phyloP scores from a whole-genome alignment of 2,113 vertebrate genomes.

The Rhizomys pruinosus region DNA sequence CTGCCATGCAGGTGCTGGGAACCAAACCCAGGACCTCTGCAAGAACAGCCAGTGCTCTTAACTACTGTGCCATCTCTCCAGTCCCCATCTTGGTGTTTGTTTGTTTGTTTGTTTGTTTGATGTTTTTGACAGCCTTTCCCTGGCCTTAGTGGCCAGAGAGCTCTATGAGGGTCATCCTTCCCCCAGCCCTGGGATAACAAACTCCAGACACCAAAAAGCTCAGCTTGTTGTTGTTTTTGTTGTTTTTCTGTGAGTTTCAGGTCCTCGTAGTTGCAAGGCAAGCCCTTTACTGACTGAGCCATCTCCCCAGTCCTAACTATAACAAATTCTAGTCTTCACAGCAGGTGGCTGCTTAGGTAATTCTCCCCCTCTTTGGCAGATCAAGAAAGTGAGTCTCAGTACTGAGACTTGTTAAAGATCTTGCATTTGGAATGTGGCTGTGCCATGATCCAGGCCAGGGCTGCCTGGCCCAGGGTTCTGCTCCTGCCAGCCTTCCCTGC shows the following conservation, averaged over 20 bases:
- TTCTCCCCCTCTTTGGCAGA: neutral
- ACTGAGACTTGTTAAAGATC: neutral
- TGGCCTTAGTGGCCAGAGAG: neutral
- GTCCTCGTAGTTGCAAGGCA: neutral
- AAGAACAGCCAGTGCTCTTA: too few species aligned
- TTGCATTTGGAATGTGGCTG: neutral
- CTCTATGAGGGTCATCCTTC: neutral
- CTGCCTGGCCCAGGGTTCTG: neutral
- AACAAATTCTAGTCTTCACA: neutral
- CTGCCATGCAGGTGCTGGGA: too few species aligned
- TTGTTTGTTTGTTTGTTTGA: too few species aligned
- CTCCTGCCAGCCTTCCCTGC: neutral
- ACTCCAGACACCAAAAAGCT: neutral
- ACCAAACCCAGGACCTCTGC: too few species aligned
- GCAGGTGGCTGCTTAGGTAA: neutral
- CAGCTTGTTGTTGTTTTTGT: neutral
- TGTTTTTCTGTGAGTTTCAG: neutral
- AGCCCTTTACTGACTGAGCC: neutral
- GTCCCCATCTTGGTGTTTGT: too few species aligned
- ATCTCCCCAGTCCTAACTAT: neutral
- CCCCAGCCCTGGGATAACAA: neutral
- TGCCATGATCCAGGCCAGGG: neutral
- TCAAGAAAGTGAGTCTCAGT: conserved; percentile 6
- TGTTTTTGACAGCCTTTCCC: too few species aligned
- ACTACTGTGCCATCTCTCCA: too few species aligned